These are phyloP conservation scores for Lutraria lutraria DNA, from an alignment of 2,888 invertebrate genomes.

Conservation along the genomic window DNA sequence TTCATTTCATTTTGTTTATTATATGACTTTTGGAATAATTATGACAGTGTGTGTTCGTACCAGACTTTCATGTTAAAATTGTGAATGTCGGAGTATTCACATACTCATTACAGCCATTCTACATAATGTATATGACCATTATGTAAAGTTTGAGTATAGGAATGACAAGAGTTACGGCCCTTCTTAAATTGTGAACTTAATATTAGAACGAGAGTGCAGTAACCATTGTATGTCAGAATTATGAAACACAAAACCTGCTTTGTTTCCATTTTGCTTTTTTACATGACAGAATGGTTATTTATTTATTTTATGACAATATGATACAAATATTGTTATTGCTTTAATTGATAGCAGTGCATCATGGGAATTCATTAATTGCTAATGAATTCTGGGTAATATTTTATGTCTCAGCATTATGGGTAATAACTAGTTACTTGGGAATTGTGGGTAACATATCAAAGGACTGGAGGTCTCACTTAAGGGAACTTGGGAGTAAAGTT, in stretches of 20 bases:
- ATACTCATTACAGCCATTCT: too few relatives aligned
- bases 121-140: too few relatives aligned
- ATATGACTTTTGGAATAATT: too few relatives aligned
- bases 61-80: too few relatives aligned
- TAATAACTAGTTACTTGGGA: not conserved
- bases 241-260: not conserved
- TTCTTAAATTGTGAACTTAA: not conserved
- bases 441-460: constrained; percentile 5
- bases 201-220: not conserved
- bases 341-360: not conserved
- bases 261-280: not conserved
- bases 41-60: too few relatives aligned
- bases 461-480: not conserved
- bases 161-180: too few relatives aligned
- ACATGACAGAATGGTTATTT: not conserved
- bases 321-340: constrained; percentile 12
- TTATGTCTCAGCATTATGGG: not conserved
- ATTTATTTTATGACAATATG: constrained; percentile 6
- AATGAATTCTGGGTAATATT: not conserved
- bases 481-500: not conserved
- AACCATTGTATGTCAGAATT: not conserved
- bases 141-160: too few relatives aligned
- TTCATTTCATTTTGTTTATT: too few relatives aligned
- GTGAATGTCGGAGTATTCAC: too few relatives aligned
- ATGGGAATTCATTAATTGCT: not conserved